Conservation (phyloP, 2,888 invertebrate species). For the Dorcus parallelipipedus region DNA sequence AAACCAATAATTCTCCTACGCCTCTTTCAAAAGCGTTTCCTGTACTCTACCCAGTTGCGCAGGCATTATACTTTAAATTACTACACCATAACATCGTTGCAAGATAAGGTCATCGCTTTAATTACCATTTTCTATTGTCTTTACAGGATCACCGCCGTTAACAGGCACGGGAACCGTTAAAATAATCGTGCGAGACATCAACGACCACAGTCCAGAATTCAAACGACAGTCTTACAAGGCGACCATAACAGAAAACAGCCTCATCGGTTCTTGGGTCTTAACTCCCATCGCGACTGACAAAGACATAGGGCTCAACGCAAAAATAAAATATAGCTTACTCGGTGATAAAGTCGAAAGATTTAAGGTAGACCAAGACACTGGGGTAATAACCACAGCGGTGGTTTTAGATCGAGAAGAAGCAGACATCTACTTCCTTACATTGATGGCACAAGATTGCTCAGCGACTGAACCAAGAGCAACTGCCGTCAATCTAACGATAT, state of each 20-base stretch:
- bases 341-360: constrained; percentile 82
- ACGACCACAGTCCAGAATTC: constrained; percentile 90
- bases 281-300: constrained; percentile 76
- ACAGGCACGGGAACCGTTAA: constrained; percentile 90
- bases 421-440: constrained; percentile 71
- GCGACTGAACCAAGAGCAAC: constrained; percentile 80
- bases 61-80: no score
- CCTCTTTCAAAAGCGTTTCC: no score
- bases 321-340: constrained; percentile 79
- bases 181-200: constrained; percentile 89
- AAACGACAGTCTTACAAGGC: constrained; percentile 76
- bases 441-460: constrained; percentile 87
- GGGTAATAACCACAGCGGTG: constrained; percentile 71
- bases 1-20: no score
- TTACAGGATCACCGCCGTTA: constrained; percentile 83
- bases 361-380: constrained; percentile 72
- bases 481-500: constrained; percentile 78
- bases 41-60: no score
- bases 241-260: constrained; percentile 77
- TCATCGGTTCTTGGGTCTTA: constrained; percentile 73
- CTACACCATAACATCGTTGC: no score
- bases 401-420: constrained; percentile 78
- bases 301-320: constrained; percentile 81
- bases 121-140: neutral
- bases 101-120: no score